Base-by-base conservation (phyloP, 2,888 invertebrate genomes). In the Erebia aethiops region DNA sequence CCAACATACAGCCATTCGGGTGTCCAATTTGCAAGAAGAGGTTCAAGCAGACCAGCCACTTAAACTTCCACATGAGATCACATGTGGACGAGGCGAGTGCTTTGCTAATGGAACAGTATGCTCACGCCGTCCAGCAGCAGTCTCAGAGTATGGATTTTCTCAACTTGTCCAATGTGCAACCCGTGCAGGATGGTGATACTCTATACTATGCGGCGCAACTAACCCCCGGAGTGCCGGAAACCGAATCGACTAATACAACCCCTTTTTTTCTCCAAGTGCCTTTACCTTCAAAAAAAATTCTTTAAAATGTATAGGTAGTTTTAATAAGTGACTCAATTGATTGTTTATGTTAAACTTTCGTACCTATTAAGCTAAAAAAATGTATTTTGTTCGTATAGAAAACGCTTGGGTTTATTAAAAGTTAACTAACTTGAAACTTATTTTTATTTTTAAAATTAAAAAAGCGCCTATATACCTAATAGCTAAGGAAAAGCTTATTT, bases 41-140 rank as follows among this genome's bases (percentile, higher is more conserved):
- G 56, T 94, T 94, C 69, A 93, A 93, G 69, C 93, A 94, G 78
- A 91, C 91, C 71, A 92, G 93, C 74, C 93, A 93, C 77, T 81
- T 93, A 69, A 93, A 93, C 73, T 92, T 92, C 71, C 93, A 94
- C 75, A 87, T 92, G 87, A 84, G 91, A 0, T 91, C 92, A 2
- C 93, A 93, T 75, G 79, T 86, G 0, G 82, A 82, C 0, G 87
- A 86, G 46, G 69, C 75, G 13, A 80, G 80, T 18, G 79, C 82
- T 1, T 76, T 87, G 52, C 75, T 80, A 0, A 79, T 86, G 74
- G 87, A 88, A 9, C 81, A 80, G 49, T 90, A 87, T 70, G 79
- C 81, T 18, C 85, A 84, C 64, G 82, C 77, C 0, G 76, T 83
- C 9, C 81, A 81, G 18, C 80, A 80, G 9, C 82, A 85, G 54